Percentiles rank a stretch among this genome's conserved stretches.
Evolutionary conservation across 1,140 invertebrate species (phyloP).

Genomic region (Zaprionus camerounensis): DNA sequence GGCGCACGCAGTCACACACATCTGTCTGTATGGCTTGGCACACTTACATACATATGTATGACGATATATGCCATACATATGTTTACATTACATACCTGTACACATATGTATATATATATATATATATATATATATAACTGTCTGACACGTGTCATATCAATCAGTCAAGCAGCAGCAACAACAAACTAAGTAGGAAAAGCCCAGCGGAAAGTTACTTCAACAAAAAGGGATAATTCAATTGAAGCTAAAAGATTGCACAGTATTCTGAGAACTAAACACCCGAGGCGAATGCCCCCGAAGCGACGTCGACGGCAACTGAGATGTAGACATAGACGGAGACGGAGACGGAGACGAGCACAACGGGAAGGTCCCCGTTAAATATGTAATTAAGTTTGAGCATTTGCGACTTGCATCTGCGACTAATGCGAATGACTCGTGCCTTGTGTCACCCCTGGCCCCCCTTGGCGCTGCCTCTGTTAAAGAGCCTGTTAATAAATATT

Average conservation of each 20-base stretch:
- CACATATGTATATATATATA: too few species aligned
- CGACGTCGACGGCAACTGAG: neutral
- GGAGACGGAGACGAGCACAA: neutral
- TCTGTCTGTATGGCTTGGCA: neutral
- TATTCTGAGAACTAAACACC: neutral
- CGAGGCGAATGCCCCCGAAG: neutral
- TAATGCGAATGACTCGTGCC: constrained; percentile 18
- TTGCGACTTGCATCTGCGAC: constrained; percentile 7
- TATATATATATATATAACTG: neutral
- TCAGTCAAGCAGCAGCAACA: neutral
- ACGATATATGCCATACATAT: neutral
- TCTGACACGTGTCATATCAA: neutral
- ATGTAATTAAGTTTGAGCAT: constrained; percentile 33
- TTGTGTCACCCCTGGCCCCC: neutral
- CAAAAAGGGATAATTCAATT: constrained; percentile 8
- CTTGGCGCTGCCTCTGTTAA: constrained; percentile 16
- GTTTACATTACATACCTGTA: too few species aligned
- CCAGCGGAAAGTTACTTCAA: neutral
- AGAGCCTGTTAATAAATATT: constrained; percentile 50
- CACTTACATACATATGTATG: too few species aligned
- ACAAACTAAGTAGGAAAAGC: neutral
- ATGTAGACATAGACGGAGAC: neutral
- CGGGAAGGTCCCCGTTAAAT: constrained; percentile 2
- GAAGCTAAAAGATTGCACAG: neutral
- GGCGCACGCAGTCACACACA: too few species aligned